These are phyloP conservation scores for Porites lobata DNA, from an alignment of 92 coral and sea anemone species.

Conservation along the genomic window DNA sequence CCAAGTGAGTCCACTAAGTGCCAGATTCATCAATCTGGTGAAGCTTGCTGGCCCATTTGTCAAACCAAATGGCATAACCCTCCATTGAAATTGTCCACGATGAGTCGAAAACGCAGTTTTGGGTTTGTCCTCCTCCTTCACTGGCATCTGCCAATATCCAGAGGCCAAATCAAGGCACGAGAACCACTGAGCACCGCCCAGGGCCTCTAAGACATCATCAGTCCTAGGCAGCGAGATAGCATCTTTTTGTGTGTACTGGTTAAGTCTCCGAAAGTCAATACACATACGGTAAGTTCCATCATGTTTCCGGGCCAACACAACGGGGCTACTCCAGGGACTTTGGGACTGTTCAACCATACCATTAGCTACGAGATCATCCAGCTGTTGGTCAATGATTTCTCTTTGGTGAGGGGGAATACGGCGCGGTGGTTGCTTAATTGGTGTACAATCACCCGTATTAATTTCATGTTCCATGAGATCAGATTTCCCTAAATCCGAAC, in stretches of 20 bases:
- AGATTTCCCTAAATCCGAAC: too few relatives aligned
- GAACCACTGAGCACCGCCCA: too few relatives aligned
- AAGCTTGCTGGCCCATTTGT: too few relatives aligned
- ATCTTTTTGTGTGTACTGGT: slow-evolving; percentile 56
- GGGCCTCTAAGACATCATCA: slow-evolving; percentile 64
- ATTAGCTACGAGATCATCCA: slow-evolving; percentile 39
- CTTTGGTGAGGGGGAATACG: slow-evolving; percentile 20
- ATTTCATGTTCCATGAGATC: too few relatives aligned
- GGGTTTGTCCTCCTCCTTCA: too few relatives aligned
- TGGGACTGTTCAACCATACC: slow-evolving; percentile 47
- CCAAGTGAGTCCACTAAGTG: slow-evolving; percentile 23
- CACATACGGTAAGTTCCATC: slow-evolving; percentile 32
- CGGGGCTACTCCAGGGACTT: slow-evolving; percentile 70
- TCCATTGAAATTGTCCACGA: too few relatives aligned
- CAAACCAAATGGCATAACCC: too few relatives aligned
- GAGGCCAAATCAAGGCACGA: too few relatives aligned
- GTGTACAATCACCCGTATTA: too few relatives aligned
- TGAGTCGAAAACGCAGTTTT: too few relatives aligned
- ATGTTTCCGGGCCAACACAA: not conserved
- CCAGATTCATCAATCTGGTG: slow-evolving; percentile 44
- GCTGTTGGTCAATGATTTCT: slow-evolving; percentile 42
- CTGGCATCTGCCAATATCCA: too few relatives aligned
- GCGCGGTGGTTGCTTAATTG: too few relatives aligned
- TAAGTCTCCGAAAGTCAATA: not conserved
- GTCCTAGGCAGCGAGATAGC: slow-evolving; percentile 63